Base-by-base conservation (phyloP, 2,888 invertebrate species). In the Cheilosia vulpina region DNA sequence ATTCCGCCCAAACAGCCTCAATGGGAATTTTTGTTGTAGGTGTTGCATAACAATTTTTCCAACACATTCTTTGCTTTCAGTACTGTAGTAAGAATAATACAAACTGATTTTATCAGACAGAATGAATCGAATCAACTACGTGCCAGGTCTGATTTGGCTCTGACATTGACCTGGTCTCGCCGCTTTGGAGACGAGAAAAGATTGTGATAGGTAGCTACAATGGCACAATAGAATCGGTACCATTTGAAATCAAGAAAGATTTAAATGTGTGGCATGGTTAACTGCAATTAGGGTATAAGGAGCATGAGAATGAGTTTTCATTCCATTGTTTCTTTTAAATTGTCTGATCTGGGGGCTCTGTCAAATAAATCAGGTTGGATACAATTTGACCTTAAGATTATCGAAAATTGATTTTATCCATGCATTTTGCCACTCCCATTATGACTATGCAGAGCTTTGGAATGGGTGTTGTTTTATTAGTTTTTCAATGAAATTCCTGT, bases 371-470 rank as follows among this genome's bases (percentile, higher is more conserved):
- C 65, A 55, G 55, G 6, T 81, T 50, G 27, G 13, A 58, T 71
- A 58, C 72, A 15, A 68, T 17, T n/a, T 66, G 60, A 77, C 77
- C 77, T 77, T 77, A 71, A 43, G 41, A 13, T 43, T 77, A 72
- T 71, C 58, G 58, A 82, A 77, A 71, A 62, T 71, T 41, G 65
- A 72, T 55, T 60, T 72, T 47, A 82, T 77, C 53, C 31, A 24
- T 66, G 45, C 31, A 43, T 24, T 65, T 66, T 71, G 52, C 82
- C 82, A 50, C 82, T 65, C 82, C 82, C 65, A 31, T 17, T 21
- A 60, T 71, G 77, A 77, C 45, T 66, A 41, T 31, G n/a, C 21
- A 31, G 15, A 47, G 7, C 6, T 66, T 31, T 13, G 19, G 21
- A 17, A 21, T 57, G 34, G 62, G 57, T 53, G 50, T 69, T 17